Base-by-base conservation (phyloP, 2,888 invertebrate species). In the Synanthedon andrenaeformis region DNA sequence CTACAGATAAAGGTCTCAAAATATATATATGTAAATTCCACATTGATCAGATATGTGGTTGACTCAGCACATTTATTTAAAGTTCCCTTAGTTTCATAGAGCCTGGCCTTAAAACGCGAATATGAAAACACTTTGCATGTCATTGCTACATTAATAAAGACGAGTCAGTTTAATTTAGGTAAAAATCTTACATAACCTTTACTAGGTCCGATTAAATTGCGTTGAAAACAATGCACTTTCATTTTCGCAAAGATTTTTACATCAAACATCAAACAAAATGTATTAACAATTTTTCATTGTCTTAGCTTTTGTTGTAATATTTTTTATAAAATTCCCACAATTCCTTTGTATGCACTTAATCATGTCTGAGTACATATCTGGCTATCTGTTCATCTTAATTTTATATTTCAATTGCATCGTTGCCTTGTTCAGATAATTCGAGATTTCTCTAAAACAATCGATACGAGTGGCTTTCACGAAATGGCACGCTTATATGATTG, bases 251-350 rank as follows among this genome's bases (percentile, higher is more conserved):
- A 52, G 54, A 56, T 55, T 55, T 56, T 35, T 52, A 53, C 53
- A 49, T 51, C 42, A 49, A 56, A 42, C 51, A 50, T 53, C 51
- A 51, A 35, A 23, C 42, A 2, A 42, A 42, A 45, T 45, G 6
- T 35, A 6, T 35, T 35, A 35, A 35, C 28, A 35, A 35, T 35
- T 35, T 35, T 35, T 35, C n/a, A 45, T 45, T 45, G 45, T 14
- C 45, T 45, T 45, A 45, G 5, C 3, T 45, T 42, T 45, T 14
- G 45, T 45, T 12, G 49, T 23, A 49, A 49, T 19, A 19, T 49
- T 23, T 23, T 55, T 49, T 51, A 51, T 45, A 52, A 55, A 52
- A 53, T 74, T 78, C 74, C 62, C 72, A 76, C 64, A 56, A 65
- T 70, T 68, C 60, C 57, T 55, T 63, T 66, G 64, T 63, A 55